Percentiles rank a stretch among this genome's conserved stretches.
These are phyloP conservation scores for Leptodactylus fuscus DNA, from an alignment of 2,113 vertebrate genomes.

Conservation along the genomic window DNA sequence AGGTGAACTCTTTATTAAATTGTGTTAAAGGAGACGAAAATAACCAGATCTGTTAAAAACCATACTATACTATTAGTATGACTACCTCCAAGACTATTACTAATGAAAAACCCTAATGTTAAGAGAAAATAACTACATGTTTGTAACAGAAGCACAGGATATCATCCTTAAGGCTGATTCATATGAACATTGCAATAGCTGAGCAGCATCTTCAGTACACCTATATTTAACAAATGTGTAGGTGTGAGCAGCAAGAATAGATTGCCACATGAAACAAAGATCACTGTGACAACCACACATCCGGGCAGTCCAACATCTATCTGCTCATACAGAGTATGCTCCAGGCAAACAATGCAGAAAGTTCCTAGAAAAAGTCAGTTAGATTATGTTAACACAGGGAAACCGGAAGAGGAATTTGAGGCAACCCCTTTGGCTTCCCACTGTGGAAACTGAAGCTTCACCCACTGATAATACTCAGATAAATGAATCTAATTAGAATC, in stretches of 20 bases:
- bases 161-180: background rate
- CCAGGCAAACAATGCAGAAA: background rate
- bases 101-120: background rate
- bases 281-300: background rate
- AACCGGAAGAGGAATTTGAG: too few species aligned
- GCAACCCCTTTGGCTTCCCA: too few species aligned
- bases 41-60: too few species aligned
- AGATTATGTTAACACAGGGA: too few species aligned
- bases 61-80: too few species aligned
- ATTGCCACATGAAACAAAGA: background rate
- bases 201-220: background rate
- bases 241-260: background rate
- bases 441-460: too few species aligned
- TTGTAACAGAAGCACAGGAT: background rate
- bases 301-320: background rate
- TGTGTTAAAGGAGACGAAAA: too few species aligned
- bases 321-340: background rate
- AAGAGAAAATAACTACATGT: background rate
- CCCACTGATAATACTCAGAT: too few species aligned
- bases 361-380: background rate
- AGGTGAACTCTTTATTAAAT: too few species aligned
- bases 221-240: slow-evolving; percentile 16
- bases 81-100: background rate
- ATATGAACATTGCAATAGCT: background rate
- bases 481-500: too few species aligned